Evolutionary conservation across 2,797 vertebrate species (phyloP), one percentile per base, ranked within the genome.

Genomic region (Hoplostethus mediterraneus): DNA sequence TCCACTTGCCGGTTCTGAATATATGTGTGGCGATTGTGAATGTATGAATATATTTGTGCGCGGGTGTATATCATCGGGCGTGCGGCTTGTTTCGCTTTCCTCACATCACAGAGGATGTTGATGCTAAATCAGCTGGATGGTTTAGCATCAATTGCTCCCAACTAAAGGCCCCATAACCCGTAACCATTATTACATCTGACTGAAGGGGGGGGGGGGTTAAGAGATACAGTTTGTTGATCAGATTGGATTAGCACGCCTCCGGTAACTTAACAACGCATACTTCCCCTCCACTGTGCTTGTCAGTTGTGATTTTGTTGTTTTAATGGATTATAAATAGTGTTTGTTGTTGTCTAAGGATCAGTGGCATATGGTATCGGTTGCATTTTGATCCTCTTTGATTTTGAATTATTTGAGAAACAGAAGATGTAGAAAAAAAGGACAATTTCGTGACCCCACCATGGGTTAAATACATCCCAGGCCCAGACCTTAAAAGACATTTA

Each of bases 71-170:
- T 55, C 2, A 1, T 38, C n/a, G 66, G 56, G 52, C 54, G 6
- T 25, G 69, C 68, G 21, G 21, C 21, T 21, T 21, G 21, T 21
- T 21, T 21, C 21, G 1, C 21, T 21, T 21, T 21, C 1, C 21
- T 21, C 21, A 21, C 21, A 21, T 21, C 21, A 21, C 21, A 21
- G 21, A 21, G 21, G 21, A 21, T 21, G 21, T 21, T 21, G 21
- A 21, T 21, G 21, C 21, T 71, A 65, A 81, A 81, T 70, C 63
- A 73, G 75, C 71, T 64, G 56, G 67, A 83, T 78, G 83, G 75
- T 81, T 85, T 72, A 76, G 75, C 74, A 73, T 81, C 58, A 79
- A 51, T 64, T 75, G 69, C 76, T 79, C 28, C 63, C 42, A 69
- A 49, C 62, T 68, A 59, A 81, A 84, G 72, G 66, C 73, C 61